phyloP scores from a whole-genome alignment of 2,888 invertebrate species.

The Phaonia tiefii region DNA sequence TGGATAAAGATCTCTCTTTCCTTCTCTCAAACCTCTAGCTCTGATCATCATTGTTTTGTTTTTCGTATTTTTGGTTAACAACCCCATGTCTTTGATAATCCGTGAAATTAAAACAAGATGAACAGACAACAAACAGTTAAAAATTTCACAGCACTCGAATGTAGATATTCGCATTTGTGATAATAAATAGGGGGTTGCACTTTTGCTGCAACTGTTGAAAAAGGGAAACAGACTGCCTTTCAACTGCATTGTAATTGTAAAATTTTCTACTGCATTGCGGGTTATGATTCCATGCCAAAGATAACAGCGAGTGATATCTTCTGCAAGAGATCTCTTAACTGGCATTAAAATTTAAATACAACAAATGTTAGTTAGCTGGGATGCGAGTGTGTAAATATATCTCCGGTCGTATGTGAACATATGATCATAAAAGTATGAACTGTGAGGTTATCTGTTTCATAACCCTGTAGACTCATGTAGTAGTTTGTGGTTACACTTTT shows the following conservation, averaged over 20 bases:
- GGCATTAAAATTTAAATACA: conserved; percentile 19
- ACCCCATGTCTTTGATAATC: conserved; percentile 26
- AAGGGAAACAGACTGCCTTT: neutral
- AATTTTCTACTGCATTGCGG: neutral
- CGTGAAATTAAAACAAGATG: neutral
- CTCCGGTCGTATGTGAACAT: neutral
- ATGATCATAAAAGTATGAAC: neutral
- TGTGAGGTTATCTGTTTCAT: neutral
- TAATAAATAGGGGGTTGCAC: conserved; percentile 57
- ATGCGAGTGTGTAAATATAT: neutral
- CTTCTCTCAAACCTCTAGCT: neutral
- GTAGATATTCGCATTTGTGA: too few relatives aligned
- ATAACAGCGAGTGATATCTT: neutral
- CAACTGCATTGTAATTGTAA: conserved; percentile 3
- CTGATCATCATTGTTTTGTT: conserved; percentile 37
- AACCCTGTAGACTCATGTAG: neutral
- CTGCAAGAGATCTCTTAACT: neutral
- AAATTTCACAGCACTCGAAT: conserved; percentile 27
- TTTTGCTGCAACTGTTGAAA: conserved; percentile 25
- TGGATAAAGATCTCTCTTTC: conserved; percentile 44
- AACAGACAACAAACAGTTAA: conserved; percentile 2
- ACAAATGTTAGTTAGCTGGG: conserved; percentile 19
- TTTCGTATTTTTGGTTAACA: conserved; percentile 25
- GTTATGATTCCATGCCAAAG: conserved; percentile 14
- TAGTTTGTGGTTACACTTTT: neutral